phyloP scores from a whole-genome alignment of 2,888 invertebrate species.

The Drosophila ustulata region DNA sequence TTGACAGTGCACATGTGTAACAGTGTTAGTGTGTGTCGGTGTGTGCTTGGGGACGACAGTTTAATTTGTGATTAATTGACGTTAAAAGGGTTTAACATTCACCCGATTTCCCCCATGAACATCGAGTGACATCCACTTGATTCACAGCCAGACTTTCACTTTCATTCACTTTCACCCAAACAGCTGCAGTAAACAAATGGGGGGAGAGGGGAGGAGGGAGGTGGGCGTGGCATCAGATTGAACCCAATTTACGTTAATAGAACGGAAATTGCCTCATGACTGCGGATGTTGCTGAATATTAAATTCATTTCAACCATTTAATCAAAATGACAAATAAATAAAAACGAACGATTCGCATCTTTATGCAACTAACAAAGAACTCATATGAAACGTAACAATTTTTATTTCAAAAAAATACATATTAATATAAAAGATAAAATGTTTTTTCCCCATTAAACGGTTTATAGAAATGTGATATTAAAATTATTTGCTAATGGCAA shows the following conservation, averaged over 20 bases:
- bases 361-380: not conserved
- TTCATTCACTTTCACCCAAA: conserved; percentile 61
- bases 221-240: conserved; percentile 23
- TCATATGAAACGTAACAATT: not conserved
- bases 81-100: conserved; percentile 78
- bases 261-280: conserved; percentile 74
- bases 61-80: conserved; percentile 81
- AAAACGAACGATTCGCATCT: conserved; percentile 1
- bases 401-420: not conserved
- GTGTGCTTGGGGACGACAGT: conserved; percentile 58
- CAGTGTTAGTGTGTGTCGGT: conserved; percentile 10
- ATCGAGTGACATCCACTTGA: conserved; percentile 55
- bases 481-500: no score
- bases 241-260: conserved; percentile 68
- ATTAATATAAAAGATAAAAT: no score
- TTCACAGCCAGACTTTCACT: conserved; percentile 59
- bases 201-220: not conserved
- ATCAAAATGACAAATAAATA: conserved; percentile 41
- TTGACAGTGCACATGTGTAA: conserved; percentile 44
- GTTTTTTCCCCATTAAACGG: no score
- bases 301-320: conserved; percentile 59
- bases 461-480: no score
- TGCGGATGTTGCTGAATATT: conserved; percentile 66
- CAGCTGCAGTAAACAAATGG: not conserved
- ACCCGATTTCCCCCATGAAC: conserved; percentile 6